Conservation (phyloP, 2,113 vertebrate genomes). For the Cromileptes altivelis region DNA sequence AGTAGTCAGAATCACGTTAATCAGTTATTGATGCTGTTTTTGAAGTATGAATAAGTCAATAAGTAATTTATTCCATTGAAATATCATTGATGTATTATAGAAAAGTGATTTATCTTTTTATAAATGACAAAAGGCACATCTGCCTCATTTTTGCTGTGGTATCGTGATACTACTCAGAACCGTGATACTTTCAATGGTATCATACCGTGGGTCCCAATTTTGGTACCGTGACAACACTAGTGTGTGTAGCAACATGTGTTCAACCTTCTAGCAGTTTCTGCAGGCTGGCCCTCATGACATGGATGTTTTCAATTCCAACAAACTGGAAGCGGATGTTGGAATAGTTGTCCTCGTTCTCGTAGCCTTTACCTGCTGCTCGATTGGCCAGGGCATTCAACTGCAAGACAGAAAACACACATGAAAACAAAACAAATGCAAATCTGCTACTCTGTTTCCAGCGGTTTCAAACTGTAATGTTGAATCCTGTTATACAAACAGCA, state of each 20-base stretch:
- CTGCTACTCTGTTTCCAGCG: not conserved
- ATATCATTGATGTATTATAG: no score
- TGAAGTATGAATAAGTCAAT: no score
- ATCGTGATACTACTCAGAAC: no score
- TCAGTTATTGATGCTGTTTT: no score
- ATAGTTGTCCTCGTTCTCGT: slow-evolving; percentile 99
- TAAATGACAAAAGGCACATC: no score
- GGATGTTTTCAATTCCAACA: slow-evolving; percentile 99
- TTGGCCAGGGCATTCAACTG: slow-evolving; percentile 98
- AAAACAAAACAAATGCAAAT: not conserved
- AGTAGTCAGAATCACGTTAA: no score
- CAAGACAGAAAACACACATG: not conserved
- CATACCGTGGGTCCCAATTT: no score
- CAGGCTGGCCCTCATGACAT: slow-evolving; percentile 96
- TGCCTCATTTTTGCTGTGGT: no score
- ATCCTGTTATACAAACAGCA: not conserved
- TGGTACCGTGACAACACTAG: no score
- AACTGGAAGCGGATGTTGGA: slow-evolving; percentile 99
- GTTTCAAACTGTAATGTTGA: not conserved
- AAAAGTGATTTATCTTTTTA: no score
- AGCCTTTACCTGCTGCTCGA: slow-evolving; percentile 98
- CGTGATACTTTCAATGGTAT: no score
- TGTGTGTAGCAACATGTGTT: not conserved
- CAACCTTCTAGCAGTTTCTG: slow-evolving; percentile 96
- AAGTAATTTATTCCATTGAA: no score